Evolutionary conservation across 1,140 invertebrate genomes (phyloP).

Genomic region (Aethina tumida): DNA sequence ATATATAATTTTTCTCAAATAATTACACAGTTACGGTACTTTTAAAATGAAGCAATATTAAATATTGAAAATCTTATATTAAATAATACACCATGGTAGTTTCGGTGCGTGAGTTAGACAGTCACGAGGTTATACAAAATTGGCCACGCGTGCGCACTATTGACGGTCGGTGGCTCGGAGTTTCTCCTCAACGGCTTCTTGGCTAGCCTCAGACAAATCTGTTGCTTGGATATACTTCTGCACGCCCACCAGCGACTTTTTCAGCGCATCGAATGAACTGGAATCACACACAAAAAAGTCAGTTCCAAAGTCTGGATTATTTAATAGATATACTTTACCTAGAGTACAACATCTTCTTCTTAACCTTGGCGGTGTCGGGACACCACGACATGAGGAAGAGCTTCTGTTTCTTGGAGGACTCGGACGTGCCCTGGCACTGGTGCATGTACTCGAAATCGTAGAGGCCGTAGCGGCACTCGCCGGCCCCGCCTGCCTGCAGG

Average conservation of each 20-base stretch:
- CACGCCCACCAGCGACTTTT: slow-evolving; percentile 89
- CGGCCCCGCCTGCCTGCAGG: slow-evolving; percentile 77
- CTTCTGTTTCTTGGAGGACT: slow-evolving; percentile 91
- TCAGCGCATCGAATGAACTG: slow-evolving; percentile 91
- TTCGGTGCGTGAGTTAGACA: slow-evolving; percentile 27
- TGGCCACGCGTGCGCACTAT: slow-evolving; percentile 39
- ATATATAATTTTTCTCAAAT: no score
- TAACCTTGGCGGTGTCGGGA: slow-evolving; percentile 92
- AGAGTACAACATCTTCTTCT: slow-evolving; percentile 99
- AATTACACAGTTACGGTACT: no score
- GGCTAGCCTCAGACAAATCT: slow-evolving; percentile 81
- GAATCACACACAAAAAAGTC: slow-evolving; percentile 30
- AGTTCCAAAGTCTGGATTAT: neutral
- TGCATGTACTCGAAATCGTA: slow-evolving; percentile 94
- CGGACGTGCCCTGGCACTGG: slow-evolving; percentile 87
- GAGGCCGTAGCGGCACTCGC: slow-evolving; percentile 88
- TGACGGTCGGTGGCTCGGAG: slow-evolving; percentile 85
- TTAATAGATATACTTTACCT: slow-evolving; percentile 37
- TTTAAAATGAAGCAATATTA: slow-evolving; percentile 38
- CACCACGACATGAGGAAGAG: slow-evolving; percentile 95
- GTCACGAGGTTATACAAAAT: slow-evolving; percentile 30
- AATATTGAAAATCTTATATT: slow-evolving; percentile 37
- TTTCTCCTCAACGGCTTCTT: slow-evolving; percentile 86
- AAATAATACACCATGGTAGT: slow-evolving; percentile 31
- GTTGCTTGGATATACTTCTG: slow-evolving; percentile 96